Conservation (phyloP, 2,113 vertebrate genomes). For the Mesocricetus auratus region DNA sequence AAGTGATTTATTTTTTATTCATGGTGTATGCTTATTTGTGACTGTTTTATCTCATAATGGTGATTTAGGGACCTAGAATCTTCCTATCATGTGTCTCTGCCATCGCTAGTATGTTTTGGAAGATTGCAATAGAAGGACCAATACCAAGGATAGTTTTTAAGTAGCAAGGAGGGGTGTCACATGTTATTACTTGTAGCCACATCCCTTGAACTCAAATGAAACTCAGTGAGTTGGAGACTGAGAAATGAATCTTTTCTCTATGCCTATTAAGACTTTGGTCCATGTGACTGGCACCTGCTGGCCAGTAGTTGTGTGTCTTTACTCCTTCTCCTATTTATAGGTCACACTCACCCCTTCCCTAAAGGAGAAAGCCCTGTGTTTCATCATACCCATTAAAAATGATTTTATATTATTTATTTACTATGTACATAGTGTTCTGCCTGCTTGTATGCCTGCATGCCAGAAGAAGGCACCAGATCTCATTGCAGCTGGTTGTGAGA, state of each 20-base stretch:
- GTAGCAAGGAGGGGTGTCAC: not conserved
- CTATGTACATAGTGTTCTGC: too few relatives aligned
- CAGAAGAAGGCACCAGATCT: too few relatives aligned
- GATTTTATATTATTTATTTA: too few relatives aligned
- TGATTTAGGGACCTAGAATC: not conserved
- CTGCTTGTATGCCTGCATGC: too few relatives aligned
- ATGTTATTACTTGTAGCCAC: not conserved
- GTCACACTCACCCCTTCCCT: not conserved
- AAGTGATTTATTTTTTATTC: constrained; percentile 45
- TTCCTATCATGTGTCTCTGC: not conserved
- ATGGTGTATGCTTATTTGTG: constrained; percentile 32
- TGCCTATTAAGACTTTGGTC: constrained; percentile 17
- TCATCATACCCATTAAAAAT: not conserved
- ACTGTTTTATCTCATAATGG: constrained; percentile 2
- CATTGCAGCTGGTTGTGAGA: too few relatives aligned
- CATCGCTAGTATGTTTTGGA: constrained; percentile 24
- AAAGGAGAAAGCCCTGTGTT: not conserved
- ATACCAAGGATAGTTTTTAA: not conserved
- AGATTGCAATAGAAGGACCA: not conserved
- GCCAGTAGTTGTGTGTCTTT: constrained; percentile 3
- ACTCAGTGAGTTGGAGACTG: not conserved
- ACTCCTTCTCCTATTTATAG: not conserved
- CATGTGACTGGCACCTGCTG: not conserved
- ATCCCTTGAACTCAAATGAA: constrained; percentile 10
- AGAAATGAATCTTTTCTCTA: not conserved